Base-by-base conservation (phyloP, 2,797 vertebrate species). In the Caiman crocodilus region DNA sequence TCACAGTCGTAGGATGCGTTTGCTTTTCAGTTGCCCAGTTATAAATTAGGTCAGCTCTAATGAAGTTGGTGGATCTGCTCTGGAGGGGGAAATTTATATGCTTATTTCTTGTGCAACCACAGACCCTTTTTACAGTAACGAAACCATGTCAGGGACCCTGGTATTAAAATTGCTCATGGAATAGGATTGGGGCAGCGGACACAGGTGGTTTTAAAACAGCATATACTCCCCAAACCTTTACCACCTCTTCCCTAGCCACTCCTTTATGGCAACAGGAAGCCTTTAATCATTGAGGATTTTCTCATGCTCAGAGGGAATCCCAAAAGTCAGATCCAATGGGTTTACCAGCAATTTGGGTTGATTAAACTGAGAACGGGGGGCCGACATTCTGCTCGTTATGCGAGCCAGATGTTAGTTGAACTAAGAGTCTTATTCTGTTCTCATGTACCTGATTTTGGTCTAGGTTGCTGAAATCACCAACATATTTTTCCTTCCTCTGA, bases 1-100 rank as follows among this genome's bases (percentile, higher is more conserved):
- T 4, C 23, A 77, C 23, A 79, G 12, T 1, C 4, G 4, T 17
- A 80, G 14, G 42, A 7, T 20, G 1, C 32, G 60, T 74, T 67
- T 5, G 3, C n/a, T 76, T 18, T 64, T 69, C 32, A 14, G 10
- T 11, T 69, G 60, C 12, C 5, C 1, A 1, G 20, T 1, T 75
- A 13, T 65, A 88, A 71, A n/a, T 3, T 20, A 81, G 16, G 4
- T n/a, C 13, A 82, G 25, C 2, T 67, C 50, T 73, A 90, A 35
- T 0, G 0, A 64, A 18, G 76, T 11, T 80, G 58, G 25, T 74
- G 20, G 63, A 32, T 61, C 6, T 82, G 60, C 18, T 74, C 21
- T 7, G 21, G 42, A 42, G 20, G 55, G 20, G 64, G 64, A 92
- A 92, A 93, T 0, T 50, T 50, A 7, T 10, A 10, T 50, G 42